These are phyloP conservation scores for Cygnus buccinator DNA, from an alignment of 2,113 vertebrate species.

Conservation along the genomic window DNA sequence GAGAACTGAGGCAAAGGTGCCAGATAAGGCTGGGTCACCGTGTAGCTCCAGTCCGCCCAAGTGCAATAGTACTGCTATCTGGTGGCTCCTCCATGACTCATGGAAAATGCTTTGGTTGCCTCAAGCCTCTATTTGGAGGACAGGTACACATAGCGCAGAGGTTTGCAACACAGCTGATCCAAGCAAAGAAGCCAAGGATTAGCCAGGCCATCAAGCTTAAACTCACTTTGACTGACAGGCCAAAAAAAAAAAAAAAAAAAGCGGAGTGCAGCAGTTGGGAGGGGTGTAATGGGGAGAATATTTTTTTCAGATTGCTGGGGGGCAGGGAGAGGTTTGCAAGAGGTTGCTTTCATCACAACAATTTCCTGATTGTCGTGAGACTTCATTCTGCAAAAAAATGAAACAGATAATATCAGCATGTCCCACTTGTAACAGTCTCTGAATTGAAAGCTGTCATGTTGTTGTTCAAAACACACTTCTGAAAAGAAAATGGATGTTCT, in stretches of 20 bases:
- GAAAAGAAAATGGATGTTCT: slow-evolving; percentile 40
- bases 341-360: slow-evolving; percentile 20
- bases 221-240: not conserved
- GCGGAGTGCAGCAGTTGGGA: fast-evolving
- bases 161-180: slow-evolving; percentile 7
- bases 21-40: not conserved
- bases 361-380: slow-evolving; percentile 35
- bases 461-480: slow-evolving; percentile 29
- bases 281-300: not conserved
- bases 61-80: slow-evolving; percentile 69
- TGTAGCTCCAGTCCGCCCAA: not conserved
- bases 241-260: not conserved
- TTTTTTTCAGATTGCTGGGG: not conserved
- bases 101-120: slow-evolving; percentile 54
- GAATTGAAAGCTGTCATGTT: slow-evolving; percentile 47
- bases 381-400: not conserved
- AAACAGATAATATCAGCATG: slow-evolving; percentile 43
- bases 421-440: not conserved
- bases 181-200: slow-evolving; percentile 45
- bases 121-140: slow-evolving; percentile 32
- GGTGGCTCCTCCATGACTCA: slow-evolving; percentile 62
- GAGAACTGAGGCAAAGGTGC: not conserved
- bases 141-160: slow-evolving; percentile 47
- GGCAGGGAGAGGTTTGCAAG: not conserved
- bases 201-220: not conserved